Base-by-base conservation (phyloP, 2,797 vertebrate species). In the Calcarius lapponicus region DNA sequence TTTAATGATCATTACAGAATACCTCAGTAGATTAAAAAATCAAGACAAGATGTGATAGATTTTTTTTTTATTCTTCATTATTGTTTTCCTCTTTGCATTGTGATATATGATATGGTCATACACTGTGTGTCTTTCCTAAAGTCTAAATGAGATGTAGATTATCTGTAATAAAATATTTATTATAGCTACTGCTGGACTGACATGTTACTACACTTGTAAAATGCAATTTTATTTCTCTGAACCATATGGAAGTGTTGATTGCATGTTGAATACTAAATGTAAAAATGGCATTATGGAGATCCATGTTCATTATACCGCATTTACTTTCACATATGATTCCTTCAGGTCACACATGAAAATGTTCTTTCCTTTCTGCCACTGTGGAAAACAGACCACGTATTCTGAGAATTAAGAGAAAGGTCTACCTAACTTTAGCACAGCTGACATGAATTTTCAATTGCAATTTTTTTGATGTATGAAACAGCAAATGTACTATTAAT, bases 131-230 rank as follows among this genome's bases (percentile, higher is more conserved):
- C 45, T 71, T 80, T 92, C 50, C 61, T 85, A 54, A 87, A 73
- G 12, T 51, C 40, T 80, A 66, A 92, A 86, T 62, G 36, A 94
- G 83, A 86, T 67, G 56, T 42, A 92, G 66, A 73, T 88, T 88
- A 71, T 58, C 47, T 72, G 9, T 34, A 83, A 91, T 66, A 90
- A 94, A 94, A 76, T 82, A 93, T 86, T 92, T 72, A 81, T 78
- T 71, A 57, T 5, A 65, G 48, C n/a, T 80, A 57, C 53, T 80
- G 57, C 84, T 82, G 74, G 81, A 92, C 81, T 48, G 69, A 65
- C 29, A 51, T 21, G 20, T 31, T 92, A 78, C 36, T 86, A 56
- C 11, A 50, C 25, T 38, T 42, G 36, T 36, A 71, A 95, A 88
- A 74, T 11, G 8, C 40, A 72, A 36, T 80, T 87, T 89, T 74